A percentile compares a stretch with the other conserved stretches of the same genome.
Evolutionary conservation across 2,113 vertebrate genomes (phyloP).

Genomic region (Eurypyga helias): DNA sequence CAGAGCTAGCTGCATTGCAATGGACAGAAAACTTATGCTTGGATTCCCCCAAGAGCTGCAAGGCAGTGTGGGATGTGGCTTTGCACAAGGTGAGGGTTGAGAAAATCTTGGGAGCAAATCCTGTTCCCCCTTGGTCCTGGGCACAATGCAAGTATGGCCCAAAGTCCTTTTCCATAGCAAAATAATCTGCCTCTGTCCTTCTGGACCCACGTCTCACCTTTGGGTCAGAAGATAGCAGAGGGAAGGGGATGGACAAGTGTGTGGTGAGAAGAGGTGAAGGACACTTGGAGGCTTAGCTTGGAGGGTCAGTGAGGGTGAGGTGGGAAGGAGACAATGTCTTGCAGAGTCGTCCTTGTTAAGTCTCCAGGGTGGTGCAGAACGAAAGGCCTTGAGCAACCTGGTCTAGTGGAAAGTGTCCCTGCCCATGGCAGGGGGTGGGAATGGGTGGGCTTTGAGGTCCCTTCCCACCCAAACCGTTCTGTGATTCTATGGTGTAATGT

Average conservation of each 20-base stretch:
- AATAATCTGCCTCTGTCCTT: neutral
- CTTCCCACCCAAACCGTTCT: neutral
- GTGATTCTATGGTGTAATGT: neutral
- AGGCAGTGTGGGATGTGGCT: neutral
- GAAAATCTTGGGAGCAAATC: neutral
- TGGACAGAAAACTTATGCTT: neutral
- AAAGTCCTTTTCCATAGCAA: neutral
- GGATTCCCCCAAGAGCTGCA: neutral
- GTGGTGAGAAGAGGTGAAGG: neutral
- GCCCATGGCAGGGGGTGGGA: too few relatives aligned
- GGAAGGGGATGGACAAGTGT: neutral
- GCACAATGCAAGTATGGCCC: rapidly evolving
- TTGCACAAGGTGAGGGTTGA: neutral
- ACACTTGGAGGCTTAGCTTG: neutral
- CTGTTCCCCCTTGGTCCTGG: neutral
- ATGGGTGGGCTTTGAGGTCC: neutral
- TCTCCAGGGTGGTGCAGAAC: neutral
- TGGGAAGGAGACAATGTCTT: neutral
- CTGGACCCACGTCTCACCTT: neutral
- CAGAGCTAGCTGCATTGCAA: neutral
- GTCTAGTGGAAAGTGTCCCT: neutral
- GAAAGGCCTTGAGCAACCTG: neutral
- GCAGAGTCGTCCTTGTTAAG: neutral
- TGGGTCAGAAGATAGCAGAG: neutral
- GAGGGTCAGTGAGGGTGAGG: neutral